A percentile compares a stretch with the other conserved stretches of the same genome.
Evolutionary conservation across 2,113 vertebrate genomes (phyloP).

Genomic region (Centropus bengalensis): DNA sequence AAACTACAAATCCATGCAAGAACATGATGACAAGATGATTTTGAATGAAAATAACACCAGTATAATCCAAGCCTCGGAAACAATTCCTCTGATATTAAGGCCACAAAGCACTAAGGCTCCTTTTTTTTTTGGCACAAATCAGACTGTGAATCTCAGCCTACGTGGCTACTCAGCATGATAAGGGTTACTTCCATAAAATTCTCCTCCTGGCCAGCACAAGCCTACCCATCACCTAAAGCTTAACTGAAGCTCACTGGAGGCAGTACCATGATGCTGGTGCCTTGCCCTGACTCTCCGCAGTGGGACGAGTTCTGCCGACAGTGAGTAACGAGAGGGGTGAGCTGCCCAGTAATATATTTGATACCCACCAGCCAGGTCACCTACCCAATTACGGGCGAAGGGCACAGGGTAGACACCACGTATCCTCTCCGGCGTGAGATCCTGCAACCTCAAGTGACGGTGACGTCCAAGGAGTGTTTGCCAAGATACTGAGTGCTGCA

Average conservation of each 20-base stretch:
- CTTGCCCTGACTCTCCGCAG: not conserved
- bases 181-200: not conserved
- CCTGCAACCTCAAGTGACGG: not conserved
- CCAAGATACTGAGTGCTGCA: constrained; percentile 43
- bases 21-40: constrained; percentile 33
- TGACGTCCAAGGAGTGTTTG: constrained; percentile 2
- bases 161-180: not conserved
- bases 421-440: not conserved
- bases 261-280: rapidly evolving
- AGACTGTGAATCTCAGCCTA: not conserved
- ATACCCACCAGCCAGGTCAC: not conserved
- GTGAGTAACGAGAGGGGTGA: not conserved
- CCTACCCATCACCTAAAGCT: not conserved
- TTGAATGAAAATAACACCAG: constrained; percentile 28
- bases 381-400: not conserved
- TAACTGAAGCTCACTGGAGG: not conserved
- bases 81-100: not conserved
- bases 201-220: not conserved
- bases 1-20: constrained; percentile 28
- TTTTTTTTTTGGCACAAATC: not conserved
- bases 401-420: not conserved
- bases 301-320: not conserved
- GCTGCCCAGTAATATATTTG: not conserved
- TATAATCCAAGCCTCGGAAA: not conserved
- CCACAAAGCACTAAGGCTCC: not conserved